Base-by-base conservation (phyloP, 2,888 invertebrate species). In the Drosophila subsilvestris region DNA sequence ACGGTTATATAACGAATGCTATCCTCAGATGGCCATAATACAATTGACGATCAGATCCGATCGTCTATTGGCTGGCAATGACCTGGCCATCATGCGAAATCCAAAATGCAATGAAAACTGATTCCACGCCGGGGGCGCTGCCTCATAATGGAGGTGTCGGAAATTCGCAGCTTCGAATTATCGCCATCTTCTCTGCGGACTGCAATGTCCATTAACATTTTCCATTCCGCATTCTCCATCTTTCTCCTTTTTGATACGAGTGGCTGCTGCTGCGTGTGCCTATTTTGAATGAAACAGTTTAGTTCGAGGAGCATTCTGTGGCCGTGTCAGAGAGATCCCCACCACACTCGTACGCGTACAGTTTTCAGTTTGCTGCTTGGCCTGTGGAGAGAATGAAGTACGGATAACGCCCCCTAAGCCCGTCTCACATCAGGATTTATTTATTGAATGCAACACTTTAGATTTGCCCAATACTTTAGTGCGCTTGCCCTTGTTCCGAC, bases 221-320 rank as follows among this genome's bases (percentile, higher is more conserved):
- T 37, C 37, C 32, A 37, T 37, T 14, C 14, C 14, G 0, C 6
- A 9, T 27, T 37, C 14, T 14, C 14, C 37, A 37, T 37, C 37
- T 14, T 6, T 37, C 37, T 37, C 37, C 37, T 37, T 37, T 20
- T 20, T 3, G n/a, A n/a, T n/a, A n/a, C n/a, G 20, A 10, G 10
- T 29, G 2, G 20, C 2, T 37, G n/a, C n/a, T n/a, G n/a, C n/a
- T n/a, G 37, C 14, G 37, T 37, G 37, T 37, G 14, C 7, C 14
- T 37, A 62, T 63, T 63, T 78, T 84, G 63, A 80, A 58, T 80
- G 66, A 75, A 69, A 71, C 80, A 45, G 54, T 68, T 65, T 57
- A 51, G 58, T 57, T 37, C 37, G 14, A 14, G 6, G 6, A 37
- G 37, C 14, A 37, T 51, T 63, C 5, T 29, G 17, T 22, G n/a